Evolutionary conservation across 2,113 vertebrate genomes (phyloP).

Genomic region (Phodopus roborovskii): DNA sequence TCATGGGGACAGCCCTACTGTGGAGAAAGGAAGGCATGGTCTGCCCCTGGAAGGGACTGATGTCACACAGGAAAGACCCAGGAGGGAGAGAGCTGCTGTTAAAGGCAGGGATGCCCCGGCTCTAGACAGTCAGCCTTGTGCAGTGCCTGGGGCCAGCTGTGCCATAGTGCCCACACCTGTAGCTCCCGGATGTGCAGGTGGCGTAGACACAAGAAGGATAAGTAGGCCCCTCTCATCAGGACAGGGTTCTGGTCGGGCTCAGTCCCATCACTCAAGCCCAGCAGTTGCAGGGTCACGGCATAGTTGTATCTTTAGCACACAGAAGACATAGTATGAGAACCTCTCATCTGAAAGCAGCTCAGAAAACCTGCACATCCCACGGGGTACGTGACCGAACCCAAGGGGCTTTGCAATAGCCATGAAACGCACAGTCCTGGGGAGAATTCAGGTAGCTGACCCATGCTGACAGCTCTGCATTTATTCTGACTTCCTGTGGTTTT

Average conservation of each 20-base stretch:
- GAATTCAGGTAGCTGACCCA: slow-evolving; percentile 28
- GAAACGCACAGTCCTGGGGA: not conserved
- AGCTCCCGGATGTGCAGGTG: slow-evolving; percentile 86
- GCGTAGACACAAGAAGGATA: slow-evolving; percentile 85
- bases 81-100: not conserved
- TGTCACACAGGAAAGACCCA: not conserved
- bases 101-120: not conserved
- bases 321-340: slow-evolving; percentile 52
- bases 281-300: slow-evolving; percentile 73
- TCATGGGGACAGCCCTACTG: not conserved
- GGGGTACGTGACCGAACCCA: slow-evolving; percentile 13
- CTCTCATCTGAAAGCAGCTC: slow-evolving; percentile 42
- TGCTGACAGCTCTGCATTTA: slow-evolving; percentile 27
- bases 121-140: not conserved
- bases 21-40: not conserved
- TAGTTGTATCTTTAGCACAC: slow-evolving; percentile 74
- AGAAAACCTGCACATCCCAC: slow-evolving; percentile 14
- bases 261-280: slow-evolving; percentile 77
- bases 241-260: slow-evolving; percentile 56
- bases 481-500: slow-evolving; percentile 44
- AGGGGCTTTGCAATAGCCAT: not conserved
- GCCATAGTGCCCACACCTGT: slow-evolving; percentile 72
- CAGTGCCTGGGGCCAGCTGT: not conserved
- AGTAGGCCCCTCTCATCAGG: slow-evolving; percentile 81
- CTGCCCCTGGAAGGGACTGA: not conserved